Evolutionary conservation across 2,888 invertebrate genomes (phyloP), one percentile per base, ranked within the genome.

Genomic region (Coronaproctus castanopsis): DNA sequence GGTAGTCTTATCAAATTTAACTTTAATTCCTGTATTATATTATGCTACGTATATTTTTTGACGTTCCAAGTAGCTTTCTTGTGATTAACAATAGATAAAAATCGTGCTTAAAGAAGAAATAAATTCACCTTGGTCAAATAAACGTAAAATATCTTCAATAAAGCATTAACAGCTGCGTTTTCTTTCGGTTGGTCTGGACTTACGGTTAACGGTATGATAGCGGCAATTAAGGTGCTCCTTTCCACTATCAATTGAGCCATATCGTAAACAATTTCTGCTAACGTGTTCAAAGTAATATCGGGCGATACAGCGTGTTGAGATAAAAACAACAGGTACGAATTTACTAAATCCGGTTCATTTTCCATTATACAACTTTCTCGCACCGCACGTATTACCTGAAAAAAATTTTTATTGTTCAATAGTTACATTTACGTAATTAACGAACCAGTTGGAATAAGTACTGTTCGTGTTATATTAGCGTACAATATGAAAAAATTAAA

Each of bases 191-290:
- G 77, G 18, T 62, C 62, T 50, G 48, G 52, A 54, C 59, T 59
- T 21, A 57, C 53, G 2, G 76, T 72, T 1, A 79, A 71, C 1
- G 83, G 86, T 57, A 90, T 75, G 64, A 92, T 83, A 64, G 85
- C 84, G 55, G 82, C 81, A 67, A 89, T 83, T 67, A 95, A 85
- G 5, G 87, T 86, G 63, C 85, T 85, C 20, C 95, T 77, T 72
- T 95, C 93, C 60, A 95, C 92, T 63, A 95, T 84, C 65, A 93
- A 75, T 65, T 91, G 90, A 14, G 90, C 87, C 70, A 95, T 80
- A 70, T 93, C 93, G 73, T 83, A 78, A 0, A 77, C 66, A 22
- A 67, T 63, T 21, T 65, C 64, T 50, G 64, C 62, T 63, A 68
- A 64, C 52, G 65, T 65, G 24, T 62, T 55, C 21, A 62, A 50